Evolutionary conservation across 2,113 vertebrate species (phyloP).

Genomic region (Phasianus colchicus): DNA sequence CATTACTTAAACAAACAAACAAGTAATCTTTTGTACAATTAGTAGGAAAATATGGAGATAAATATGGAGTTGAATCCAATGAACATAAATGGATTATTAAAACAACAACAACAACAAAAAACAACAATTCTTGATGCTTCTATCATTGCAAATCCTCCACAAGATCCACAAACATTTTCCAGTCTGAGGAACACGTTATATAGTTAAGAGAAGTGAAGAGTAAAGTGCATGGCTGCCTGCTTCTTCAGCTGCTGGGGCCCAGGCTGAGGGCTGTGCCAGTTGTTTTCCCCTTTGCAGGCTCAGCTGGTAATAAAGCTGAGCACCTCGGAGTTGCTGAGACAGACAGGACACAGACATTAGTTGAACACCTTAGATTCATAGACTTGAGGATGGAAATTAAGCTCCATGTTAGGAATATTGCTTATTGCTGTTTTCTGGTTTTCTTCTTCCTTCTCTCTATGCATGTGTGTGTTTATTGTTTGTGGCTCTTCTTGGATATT

Average conservation of each 20-base stretch:
- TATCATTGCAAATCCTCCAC: background rate
- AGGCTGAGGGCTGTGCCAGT: background rate
- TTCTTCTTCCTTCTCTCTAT: background rate
- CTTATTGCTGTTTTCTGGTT: background rate
- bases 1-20: background rate
- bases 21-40: background rate
- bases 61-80: background rate
- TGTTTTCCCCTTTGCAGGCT: background rate
- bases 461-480: background rate
- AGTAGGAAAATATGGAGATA: background rate
- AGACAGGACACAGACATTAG: background rate
- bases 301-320: background rate
- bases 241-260: background rate
- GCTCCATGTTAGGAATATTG: background rate
- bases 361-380: background rate
- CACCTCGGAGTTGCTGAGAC: background rate
- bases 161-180: background rate
- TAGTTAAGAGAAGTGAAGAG: background rate
- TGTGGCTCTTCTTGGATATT: background rate
- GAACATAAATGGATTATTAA: background rate
- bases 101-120: too few species aligned
- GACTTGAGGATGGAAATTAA: background rate
- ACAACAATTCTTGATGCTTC: background rate
- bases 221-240: background rate
- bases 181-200: background rate